These are phyloP conservation scores for Tachypleus tridentatus DNA, from an alignment of 1,140 invertebrate genomes.

Conservation along the genomic window DNA sequence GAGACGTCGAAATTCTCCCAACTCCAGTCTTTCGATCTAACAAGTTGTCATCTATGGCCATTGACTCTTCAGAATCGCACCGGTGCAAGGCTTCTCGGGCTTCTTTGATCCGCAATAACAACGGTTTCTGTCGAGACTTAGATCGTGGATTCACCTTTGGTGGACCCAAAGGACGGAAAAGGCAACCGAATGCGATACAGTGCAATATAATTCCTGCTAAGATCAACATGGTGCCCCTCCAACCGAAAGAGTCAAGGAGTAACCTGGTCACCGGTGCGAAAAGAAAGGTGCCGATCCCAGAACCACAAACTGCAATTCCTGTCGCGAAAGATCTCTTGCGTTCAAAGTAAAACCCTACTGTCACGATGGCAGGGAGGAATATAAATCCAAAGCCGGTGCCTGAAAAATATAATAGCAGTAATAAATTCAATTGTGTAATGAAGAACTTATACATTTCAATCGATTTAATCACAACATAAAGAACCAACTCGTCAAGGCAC, in stretches of 20 bases:
- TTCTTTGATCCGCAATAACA: conserved; percentile 23
- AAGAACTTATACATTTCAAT: no score
- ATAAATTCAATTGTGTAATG: no score
- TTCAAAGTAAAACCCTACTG: conserved; percentile 89
- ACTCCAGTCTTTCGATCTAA: background rate
- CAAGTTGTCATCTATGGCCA: background rate
- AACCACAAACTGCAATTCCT: conserved; percentile 87
- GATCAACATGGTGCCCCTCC: conserved; percentile 54
- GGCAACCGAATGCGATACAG: conserved; percentile 66
- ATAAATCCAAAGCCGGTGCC: conserved; percentile 88
- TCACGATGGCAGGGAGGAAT: conserved; percentile 87
- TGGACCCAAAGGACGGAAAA: conserved; percentile 51
- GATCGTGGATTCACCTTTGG: background rate
- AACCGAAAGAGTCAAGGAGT: conserved; percentile 40
- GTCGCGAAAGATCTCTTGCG: conserved; percentile 79
- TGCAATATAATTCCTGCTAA: conserved; percentile 65
- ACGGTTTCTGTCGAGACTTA: conserved; percentile 10
- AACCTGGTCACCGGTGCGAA: conserved; percentile 60
- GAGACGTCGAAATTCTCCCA: background rate
- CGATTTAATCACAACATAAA: no score
- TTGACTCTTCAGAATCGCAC: conserved; percentile 5
- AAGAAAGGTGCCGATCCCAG: conserved; percentile 71
- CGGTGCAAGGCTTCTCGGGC: conserved; percentile 17
- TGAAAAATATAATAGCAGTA: conserved; percentile 27
- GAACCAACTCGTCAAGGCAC: no score